phyloP scores from a whole-genome alignment of 2,113 vertebrate genomes.

The Bagarius yarrelli region DNA sequence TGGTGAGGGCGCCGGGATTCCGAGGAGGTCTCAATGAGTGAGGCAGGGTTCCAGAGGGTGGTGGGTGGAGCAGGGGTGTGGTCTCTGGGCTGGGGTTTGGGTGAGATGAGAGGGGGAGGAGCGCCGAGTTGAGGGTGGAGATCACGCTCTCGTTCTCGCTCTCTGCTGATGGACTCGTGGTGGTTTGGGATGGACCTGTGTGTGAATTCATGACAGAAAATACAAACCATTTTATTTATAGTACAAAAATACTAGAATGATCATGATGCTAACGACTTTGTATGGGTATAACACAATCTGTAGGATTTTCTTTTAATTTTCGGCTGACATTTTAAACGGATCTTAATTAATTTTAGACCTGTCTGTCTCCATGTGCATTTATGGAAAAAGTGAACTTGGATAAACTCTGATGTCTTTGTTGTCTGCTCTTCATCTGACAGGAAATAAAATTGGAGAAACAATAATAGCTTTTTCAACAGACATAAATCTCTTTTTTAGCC shows the following conservation, averaged over 20 bases:
- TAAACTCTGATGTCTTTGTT: not conserved
- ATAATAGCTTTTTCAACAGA: no score
- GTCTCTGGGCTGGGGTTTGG: conserved; percentile 84
- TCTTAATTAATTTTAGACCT: not conserved
- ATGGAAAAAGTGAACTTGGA: conserved; percentile 8
- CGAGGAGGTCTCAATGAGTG: conserved; percentile 81
- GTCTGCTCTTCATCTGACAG: not conserved
- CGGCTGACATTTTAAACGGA: not conserved
- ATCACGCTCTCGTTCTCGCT: conserved; percentile 70
- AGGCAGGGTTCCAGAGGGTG: conserved; percentile 90
- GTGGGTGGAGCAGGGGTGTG: conserved; percentile 75
- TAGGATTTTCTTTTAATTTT: no score
- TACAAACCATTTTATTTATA: not conserved
- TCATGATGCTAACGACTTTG: not conserved
- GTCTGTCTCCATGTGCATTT: not conserved
- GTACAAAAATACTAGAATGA: not conserved
- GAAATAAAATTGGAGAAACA: not conserved
- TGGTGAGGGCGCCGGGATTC: conserved; percentile 79
- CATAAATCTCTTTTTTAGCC: no score
- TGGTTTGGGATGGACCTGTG: conserved; percentile 78
- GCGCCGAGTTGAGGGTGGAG: conserved; percentile 83
- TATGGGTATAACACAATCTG: not conserved
- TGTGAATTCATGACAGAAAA: not conserved
- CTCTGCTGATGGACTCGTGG: conserved; percentile 69
- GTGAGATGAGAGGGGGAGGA: conserved; percentile 93